These are phyloP conservation scores for Leucophora obtusa DNA, from an alignment of 2,888 invertebrate genomes.

Conservation along the genomic window DNA sequence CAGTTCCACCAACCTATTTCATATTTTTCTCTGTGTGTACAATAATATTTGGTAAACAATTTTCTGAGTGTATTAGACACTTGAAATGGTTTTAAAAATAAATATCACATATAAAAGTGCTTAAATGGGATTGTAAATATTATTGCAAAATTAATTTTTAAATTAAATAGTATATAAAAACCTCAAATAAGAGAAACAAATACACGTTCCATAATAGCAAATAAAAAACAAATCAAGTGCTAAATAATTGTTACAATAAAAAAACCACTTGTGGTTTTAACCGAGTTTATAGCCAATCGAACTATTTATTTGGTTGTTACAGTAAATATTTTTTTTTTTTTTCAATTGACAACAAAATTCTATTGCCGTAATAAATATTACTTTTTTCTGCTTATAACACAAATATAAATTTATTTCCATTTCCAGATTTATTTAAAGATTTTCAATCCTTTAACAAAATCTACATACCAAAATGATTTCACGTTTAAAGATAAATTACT, in stretches of 20 bases:
- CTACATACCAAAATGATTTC: slow-evolving; percentile 51
- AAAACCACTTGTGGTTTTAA: too few species aligned
- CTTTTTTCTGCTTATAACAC: too few species aligned
- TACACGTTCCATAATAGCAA: neutral
- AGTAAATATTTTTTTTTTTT: too few species aligned
- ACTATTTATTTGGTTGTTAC: too few species aligned
- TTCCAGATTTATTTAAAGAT: slow-evolving; percentile 27
- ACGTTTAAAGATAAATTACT: slow-evolving; percentile 63
- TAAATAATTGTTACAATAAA: neutral
- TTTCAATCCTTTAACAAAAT: neutral
- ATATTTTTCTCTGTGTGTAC: too few species aligned
- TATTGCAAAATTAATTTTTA: too few species aligned
- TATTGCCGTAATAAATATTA: too few species aligned
- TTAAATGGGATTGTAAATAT: neutral
- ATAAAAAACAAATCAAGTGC: slow-evolving; percentile 5
- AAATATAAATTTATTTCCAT: neutral
- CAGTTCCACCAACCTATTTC: too few species aligned
- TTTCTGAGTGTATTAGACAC: neutral
- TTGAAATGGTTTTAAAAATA: neutral
- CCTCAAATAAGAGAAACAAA: neutral
- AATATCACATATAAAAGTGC: neutral
- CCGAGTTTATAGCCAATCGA: too few species aligned
- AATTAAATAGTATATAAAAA: neutral
- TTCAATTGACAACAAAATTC: too few species aligned
- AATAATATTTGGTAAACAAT: too few species aligned